Evolutionary conservation across 2,888 invertebrate genomes (phyloP).

Genomic region (Tetheella fluctuosa): DNA sequence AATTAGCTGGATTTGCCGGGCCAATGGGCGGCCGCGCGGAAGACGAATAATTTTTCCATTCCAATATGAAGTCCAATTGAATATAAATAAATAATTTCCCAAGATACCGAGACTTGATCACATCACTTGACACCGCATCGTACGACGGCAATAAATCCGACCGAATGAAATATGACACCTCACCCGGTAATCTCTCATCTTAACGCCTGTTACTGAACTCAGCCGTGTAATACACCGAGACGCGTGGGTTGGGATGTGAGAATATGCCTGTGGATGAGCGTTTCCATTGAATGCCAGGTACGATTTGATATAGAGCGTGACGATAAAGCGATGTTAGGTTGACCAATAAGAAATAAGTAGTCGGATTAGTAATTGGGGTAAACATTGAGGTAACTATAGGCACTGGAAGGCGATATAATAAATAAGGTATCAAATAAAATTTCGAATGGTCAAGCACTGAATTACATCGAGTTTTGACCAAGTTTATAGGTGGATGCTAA

Average conservation of each 20-base stretch:
- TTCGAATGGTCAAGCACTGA: too few species aligned
- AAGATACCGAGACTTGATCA: slow-evolving; percentile 10
- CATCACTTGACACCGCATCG: slow-evolving; percentile 32
- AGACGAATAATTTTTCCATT: too few species aligned
- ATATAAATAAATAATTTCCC: slow-evolving; percentile 12
- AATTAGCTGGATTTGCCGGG: too few species aligned
- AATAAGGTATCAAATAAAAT: too few species aligned
- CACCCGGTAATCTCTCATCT: slow-evolving; percentile 63
- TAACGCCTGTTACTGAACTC: slow-evolving; percentile 58
- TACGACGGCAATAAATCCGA: slow-evolving; percentile 49
- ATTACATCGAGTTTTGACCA: too few species aligned
- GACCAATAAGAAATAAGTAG: too few species aligned
- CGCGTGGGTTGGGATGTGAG: slow-evolving; percentile 16
- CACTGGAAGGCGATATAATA: too few species aligned
- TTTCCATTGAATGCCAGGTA: not conserved
- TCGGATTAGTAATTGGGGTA: too few species aligned
- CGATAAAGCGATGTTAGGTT: not conserved
- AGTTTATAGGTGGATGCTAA: too few species aligned
- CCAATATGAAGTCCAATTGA: not conserved
- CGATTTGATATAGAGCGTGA: not conserved
- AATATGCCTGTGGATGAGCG: slow-evolving; percentile 8
- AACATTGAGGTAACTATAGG: too few species aligned
- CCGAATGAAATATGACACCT: slow-evolving; percentile 58
- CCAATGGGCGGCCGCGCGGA: too few species aligned
- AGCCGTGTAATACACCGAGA: slow-evolving; percentile 41